phyloP scores from a whole-genome alignment of 2,888 invertebrate genomes.

The Drosophila atroscutellata region DNA sequence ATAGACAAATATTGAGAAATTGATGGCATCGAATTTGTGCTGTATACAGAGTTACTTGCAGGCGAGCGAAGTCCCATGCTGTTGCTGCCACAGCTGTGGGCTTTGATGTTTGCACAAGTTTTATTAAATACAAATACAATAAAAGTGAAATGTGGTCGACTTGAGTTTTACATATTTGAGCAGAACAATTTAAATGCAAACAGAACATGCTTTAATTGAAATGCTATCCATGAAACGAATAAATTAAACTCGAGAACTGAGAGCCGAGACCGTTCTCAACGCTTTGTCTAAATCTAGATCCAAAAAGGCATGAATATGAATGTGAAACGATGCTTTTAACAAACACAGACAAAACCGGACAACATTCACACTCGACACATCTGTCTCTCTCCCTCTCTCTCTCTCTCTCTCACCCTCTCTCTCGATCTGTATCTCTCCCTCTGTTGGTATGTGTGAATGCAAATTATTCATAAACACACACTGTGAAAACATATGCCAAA shows the following conservation, averaged over 20 bases:
- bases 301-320: constrained; percentile 57
- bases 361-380: constrained; percentile 18
- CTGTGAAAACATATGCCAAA: constrained; percentile 1
- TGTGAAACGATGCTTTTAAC: constrained; percentile 42
- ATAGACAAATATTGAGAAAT: constrained; percentile 60
- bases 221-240: constrained; percentile 66
- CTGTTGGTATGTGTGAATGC: constrained; percentile 17
- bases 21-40: constrained; percentile 24
- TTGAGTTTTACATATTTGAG: constrained; percentile 3
- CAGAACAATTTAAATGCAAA: constrained; percentile 12
- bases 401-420: neutral
- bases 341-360: constrained; percentile 14
- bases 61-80: constrained; percentile 22
- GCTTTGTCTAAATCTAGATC: constrained; percentile 53
- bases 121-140: constrained; percentile 29
- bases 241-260: constrained; percentile 49
- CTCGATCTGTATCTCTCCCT: neutral
- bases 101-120: constrained; percentile 38
- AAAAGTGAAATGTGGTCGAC: constrained; percentile 26
- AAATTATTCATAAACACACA: constrained; percentile 16
- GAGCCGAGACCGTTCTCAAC: constrained; percentile 36
- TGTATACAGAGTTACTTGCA: constrained; percentile 12
- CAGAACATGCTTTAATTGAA: constrained; percentile 48
- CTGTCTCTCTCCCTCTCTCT: too few species aligned
- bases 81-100: constrained; percentile 18